Evolutionary conservation across 2,797 vertebrate species (phyloP).

Genomic region (Peromyscus aztecus): DNA sequence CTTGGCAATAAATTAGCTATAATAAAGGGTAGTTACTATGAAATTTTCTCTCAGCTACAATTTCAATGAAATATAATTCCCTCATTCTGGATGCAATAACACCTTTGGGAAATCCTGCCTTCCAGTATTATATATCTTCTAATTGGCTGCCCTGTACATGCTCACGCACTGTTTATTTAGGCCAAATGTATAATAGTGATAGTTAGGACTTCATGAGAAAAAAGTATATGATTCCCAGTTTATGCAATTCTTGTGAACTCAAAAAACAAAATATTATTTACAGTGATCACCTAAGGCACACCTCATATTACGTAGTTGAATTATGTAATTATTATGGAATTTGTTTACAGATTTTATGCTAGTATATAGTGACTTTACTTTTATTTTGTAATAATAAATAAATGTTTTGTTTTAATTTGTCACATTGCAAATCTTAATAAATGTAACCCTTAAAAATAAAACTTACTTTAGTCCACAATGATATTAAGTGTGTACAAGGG

Average conservation of each 20-base stretch:
- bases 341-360: neutral
- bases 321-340: neutral
- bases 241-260: neutral
- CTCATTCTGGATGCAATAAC: neutral
- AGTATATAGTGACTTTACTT: neutral
- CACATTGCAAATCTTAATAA: neutral
- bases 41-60: slow-evolving; percentile 30
- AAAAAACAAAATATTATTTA: neutral
- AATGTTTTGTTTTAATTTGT: neutral
- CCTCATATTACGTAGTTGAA: neutral
- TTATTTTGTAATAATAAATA: neutral
- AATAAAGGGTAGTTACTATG: neutral
- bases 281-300: neutral
- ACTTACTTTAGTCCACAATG: neutral
- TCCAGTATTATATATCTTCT: neutral
- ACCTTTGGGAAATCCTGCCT: neutral
- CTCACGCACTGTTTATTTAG: slow-evolving; percentile 20
- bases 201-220: neutral
- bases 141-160: neutral
- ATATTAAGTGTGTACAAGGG: neutral
- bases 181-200: neutral
- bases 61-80: neutral
- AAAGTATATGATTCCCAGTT: neutral
- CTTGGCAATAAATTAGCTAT: slow-evolving; percentile 27
- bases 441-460: neutral